A percentile compares a stretch with the other conserved stretches of the same genome.
Conservation (phyloP, 2,113 vertebrate genomes). For the Cranoglanis bouderius region DNA sequence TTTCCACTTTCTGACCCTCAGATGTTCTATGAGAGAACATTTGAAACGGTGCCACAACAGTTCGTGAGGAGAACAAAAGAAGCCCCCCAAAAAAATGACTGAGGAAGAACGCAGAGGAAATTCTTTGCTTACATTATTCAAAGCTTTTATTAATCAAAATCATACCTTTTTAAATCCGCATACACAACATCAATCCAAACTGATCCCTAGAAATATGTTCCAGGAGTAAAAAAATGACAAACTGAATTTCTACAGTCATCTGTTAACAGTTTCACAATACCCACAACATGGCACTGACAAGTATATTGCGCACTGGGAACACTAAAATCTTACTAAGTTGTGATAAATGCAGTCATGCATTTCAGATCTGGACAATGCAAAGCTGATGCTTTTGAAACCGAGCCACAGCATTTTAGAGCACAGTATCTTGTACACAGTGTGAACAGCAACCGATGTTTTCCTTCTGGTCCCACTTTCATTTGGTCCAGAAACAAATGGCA, state of each 20-base stretch:
- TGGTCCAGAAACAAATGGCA: slow-evolving; percentile 25
- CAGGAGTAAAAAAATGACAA: slow-evolving; percentile 15
- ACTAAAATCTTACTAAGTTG: not conserved
- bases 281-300: not conserved
- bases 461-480: slow-evolving; percentile 8
- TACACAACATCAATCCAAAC: not conserved
- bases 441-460: slow-evolving; percentile 26
- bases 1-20: slow-evolving; percentile 55
- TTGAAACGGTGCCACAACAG: slow-evolving; percentile 29
- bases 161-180: slow-evolving; percentile 17
- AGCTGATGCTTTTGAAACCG: slow-evolving; percentile 12
- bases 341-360: slow-evolving; percentile 19
- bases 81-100: slow-evolving; percentile 22
- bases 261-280: slow-evolving; percentile 18
- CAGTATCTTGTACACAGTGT: not conserved
- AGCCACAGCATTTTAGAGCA: slow-evolving; percentile 2
- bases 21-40: slow-evolving; percentile 46
- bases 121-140: slow-evolving; percentile 49
- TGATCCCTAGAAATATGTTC: slow-evolving; percentile 13
- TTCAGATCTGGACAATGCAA: slow-evolving; percentile 17
- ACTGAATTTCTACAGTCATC: not conserved
- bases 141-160: slow-evolving; percentile 48
- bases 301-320: slow-evolving; percentile 1
- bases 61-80: slow-evolving; percentile 38
- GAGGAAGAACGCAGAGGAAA: slow-evolving; percentile 31